Base-by-base conservation (phyloP, 92 coral and sea anemone species). In the Zoanthus sociatus region DNA sequence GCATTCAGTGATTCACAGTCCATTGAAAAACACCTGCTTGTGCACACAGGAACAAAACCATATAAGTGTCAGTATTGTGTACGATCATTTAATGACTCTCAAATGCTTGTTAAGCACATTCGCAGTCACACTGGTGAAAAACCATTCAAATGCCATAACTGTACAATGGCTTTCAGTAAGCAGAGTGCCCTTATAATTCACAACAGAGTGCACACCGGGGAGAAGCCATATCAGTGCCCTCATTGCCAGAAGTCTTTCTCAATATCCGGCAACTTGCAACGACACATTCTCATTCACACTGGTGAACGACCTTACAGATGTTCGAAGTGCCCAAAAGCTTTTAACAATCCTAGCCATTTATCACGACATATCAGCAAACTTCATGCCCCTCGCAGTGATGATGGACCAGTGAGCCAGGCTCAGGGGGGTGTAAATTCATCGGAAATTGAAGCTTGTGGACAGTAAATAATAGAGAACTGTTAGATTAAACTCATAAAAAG, bases 71-170 rank as follows among this genome's bases (percentile, higher is more conserved):
- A 94, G 93, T 93, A 92, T 78, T 97, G 99, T 61, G 95, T 91
- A 55, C 92, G 95, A 72, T 92, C 98, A 16, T 97, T 97, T 83
- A 90, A 92, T 67, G 98, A 93, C 79, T 95, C 97, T 64, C 98
- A 90, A 69, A 95, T 93, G 95, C 84, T 97, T 47, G 97, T 97
- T 2, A 92, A 95, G 82, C 99, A 97, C 76, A 97, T 97, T 60
- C 93, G 99, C 77, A 93, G 95, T 82, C 99, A 97, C 50, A 95
- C 98, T 55, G 99, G 99, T 2, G 98, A 97, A 68, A 97, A 97
- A 81, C 97, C 99, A n/a, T 97, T 93, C 78, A 95, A 95, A 69
- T 97, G 99, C 61, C 89, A 86, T 78, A 92, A 93, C 85, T 97
- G 99, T 83, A 95, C 93, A 71, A 97, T 95, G 99, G 95, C 97